phyloP scores from a whole-genome alignment of 2,888 invertebrate genomes.

The Leptopilina myrica region DNA sequence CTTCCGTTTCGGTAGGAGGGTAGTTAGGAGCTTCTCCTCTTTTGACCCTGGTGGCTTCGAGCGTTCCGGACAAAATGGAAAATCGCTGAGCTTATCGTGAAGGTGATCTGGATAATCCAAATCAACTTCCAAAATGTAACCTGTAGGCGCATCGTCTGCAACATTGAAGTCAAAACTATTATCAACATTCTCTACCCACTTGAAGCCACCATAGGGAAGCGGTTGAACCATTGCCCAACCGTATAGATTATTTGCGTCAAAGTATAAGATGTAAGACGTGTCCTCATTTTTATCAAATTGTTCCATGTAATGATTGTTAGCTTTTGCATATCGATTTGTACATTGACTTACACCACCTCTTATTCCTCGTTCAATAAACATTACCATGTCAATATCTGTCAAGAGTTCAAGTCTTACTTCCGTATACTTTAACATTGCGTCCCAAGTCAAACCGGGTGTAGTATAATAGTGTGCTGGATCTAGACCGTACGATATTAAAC shows the following conservation, averaged over 20 bases:
- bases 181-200: slow-evolving; percentile 21
- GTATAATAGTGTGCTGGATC: slow-evolving; percentile 50
- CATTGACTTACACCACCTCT: not conserved
- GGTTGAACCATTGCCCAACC: slow-evolving; percentile 42
- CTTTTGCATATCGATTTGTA: slow-evolving; percentile 49
- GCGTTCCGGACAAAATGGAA: slow-evolving; percentile 61
- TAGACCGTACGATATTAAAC: slow-evolving; percentile 43
- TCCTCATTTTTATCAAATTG: not conserved
- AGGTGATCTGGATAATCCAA: slow-evolving; percentile 36
- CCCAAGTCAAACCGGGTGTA: slow-evolving; percentile 48
- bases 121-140: slow-evolving; percentile 40
- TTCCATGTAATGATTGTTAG: slow-evolving; percentile 38
- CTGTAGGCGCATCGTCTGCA: not conserved
- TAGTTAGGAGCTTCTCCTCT: slow-evolving; percentile 60
- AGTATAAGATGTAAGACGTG: slow-evolving; percentile 6
- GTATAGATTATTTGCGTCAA: slow-evolving; percentile 38
- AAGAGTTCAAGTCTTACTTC: slow-evolving; percentile 35
- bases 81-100: slow-evolving; percentile 37
- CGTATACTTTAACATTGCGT: slow-evolving; percentile 52
- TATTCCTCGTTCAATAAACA: slow-evolving; percentile 19
- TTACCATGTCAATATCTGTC: slow-evolving; percentile 12
- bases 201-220: slow-evolving; percentile 15
- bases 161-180: not conserved
- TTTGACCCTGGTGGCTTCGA: slow-evolving; percentile 48
- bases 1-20: slow-evolving; percentile 56